A percentile compares a stretch with the other conserved stretches of the same genome.
Conservation (phyloP, 2,113 vertebrate genomes). For the Axis porcinus region DNA sequence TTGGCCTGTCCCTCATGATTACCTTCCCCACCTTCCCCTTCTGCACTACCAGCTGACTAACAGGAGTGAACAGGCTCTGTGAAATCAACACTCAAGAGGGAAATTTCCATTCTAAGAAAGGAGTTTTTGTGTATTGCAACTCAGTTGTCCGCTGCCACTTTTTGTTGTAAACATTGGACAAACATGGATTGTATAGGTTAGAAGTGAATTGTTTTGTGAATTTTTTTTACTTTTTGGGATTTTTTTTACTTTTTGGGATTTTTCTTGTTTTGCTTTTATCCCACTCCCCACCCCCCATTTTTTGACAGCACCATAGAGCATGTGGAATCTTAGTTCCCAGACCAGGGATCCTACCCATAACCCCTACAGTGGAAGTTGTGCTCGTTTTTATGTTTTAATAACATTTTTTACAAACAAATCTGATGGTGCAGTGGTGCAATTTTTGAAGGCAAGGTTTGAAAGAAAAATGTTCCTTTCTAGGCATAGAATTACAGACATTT, state of each 20-base stretch:
- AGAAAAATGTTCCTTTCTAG: background rate
- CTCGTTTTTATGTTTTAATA: background rate
- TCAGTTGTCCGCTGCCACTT: background rate
- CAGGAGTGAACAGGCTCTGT: background rate
- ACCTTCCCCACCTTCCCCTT: background rate
- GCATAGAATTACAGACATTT: background rate
- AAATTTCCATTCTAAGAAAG: background rate
- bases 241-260: background rate
- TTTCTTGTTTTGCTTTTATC: background rate
- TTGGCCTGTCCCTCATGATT: background rate
- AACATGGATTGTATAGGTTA: background rate
- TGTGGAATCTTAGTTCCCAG: background rate
- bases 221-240: background rate
- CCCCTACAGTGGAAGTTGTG: background rate
- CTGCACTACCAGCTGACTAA: background rate
- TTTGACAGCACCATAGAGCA: background rate
- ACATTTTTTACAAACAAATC: background rate
- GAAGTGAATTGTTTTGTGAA: background rate
- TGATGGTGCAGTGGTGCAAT: background rate
- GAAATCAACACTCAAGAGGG: background rate
- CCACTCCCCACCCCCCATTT: no score
- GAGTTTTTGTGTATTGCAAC: background rate
- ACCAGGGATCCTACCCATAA: background rate
- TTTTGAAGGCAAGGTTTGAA: background rate
- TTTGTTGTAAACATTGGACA: background rate